Conservation (phyloP, 2,113 vertebrate species). For the Noctilio leporinus region DNA sequence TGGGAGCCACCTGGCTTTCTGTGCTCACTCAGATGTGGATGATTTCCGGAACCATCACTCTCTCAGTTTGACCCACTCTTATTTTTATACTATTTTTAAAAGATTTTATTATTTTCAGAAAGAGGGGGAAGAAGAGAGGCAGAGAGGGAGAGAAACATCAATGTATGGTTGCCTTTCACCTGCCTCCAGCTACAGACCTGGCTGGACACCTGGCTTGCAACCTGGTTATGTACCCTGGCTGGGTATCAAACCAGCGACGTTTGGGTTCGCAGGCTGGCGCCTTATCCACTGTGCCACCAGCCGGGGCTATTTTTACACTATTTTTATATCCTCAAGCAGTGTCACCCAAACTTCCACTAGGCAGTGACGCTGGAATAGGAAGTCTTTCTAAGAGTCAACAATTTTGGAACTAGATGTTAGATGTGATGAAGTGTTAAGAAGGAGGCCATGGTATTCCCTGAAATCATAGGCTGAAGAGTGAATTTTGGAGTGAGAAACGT, state of each 20-base stretch:
- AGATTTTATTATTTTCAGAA: too few relatives aligned
- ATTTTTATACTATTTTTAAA: neutral
- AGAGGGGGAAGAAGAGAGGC: too few relatives aligned
- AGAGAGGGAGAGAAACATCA: too few relatives aligned
- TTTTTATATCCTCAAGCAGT: neutral
- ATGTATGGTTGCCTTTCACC: too few relatives aligned
- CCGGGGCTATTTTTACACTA: too few relatives aligned
- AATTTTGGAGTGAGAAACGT: neutral
- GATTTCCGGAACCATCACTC: neutral
- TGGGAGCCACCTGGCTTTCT: fast-evolving
- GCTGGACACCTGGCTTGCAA: too few relatives aligned
- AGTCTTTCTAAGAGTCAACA: neutral
- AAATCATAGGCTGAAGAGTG: neutral
- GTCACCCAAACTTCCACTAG: neutral
- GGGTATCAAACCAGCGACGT: too few relatives aligned
- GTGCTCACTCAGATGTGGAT: fast-evolving
- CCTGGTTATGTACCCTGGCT: too few relatives aligned
- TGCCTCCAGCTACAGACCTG: too few relatives aligned
- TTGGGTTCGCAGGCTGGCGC: too few relatives aligned
- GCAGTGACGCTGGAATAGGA: neutral
- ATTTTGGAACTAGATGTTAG: neutral
- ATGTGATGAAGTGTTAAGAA: neutral
- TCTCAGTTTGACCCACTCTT: neutral
- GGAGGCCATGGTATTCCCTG: neutral
- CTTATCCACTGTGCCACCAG: too few relatives aligned